Percentiles rank a stretch among this genome's conserved stretches.
These are phyloP conservation scores for Sterna hirundo DNA, from an alignment of 2,113 vertebrate genomes.

Conservation along the genomic window DNA sequence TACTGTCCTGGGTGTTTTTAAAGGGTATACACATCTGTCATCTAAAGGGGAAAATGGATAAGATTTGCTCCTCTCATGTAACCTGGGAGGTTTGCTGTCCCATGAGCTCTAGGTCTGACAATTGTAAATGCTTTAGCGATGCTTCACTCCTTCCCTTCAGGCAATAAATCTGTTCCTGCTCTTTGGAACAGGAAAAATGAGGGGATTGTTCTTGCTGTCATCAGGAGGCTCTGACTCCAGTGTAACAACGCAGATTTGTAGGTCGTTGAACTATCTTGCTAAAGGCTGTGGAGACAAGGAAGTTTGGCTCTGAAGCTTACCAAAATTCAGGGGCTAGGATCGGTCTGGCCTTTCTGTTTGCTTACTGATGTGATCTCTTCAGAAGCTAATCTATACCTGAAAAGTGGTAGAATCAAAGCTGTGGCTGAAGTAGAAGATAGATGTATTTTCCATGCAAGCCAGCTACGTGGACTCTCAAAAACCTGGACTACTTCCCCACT, in stretches of 20 bases:
- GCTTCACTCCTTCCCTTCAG: constrained; percentile 1
- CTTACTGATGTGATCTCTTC: not conserved
- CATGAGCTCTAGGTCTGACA: accelerated
- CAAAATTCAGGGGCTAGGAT: not conserved
- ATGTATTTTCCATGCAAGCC: not conserved
- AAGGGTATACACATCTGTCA: not conserved
- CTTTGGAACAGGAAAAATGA: not conserved
- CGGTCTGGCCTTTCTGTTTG: not conserved
- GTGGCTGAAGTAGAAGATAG: not conserved
- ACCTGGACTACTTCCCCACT: not conserved
- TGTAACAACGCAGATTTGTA: not conserved
- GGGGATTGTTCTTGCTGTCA: not conserved
- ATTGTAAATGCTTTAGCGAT: not conserved
- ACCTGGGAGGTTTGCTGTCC: not conserved
- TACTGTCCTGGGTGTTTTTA: not conserved
- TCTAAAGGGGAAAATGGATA: not conserved
- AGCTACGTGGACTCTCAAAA: not conserved
- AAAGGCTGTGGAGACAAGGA: not conserved
- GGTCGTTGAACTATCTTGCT: not conserved
- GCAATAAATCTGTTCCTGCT: not conserved
- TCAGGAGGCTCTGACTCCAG: not conserved
- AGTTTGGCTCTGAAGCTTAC: not conserved
- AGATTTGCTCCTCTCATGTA: not conserved
- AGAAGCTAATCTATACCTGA: not conserved
- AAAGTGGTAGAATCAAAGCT: not conserved